phyloP scores from a whole-genome alignment of 2,797 vertebrate species.

The Lutjanus campechanus region DNA sequence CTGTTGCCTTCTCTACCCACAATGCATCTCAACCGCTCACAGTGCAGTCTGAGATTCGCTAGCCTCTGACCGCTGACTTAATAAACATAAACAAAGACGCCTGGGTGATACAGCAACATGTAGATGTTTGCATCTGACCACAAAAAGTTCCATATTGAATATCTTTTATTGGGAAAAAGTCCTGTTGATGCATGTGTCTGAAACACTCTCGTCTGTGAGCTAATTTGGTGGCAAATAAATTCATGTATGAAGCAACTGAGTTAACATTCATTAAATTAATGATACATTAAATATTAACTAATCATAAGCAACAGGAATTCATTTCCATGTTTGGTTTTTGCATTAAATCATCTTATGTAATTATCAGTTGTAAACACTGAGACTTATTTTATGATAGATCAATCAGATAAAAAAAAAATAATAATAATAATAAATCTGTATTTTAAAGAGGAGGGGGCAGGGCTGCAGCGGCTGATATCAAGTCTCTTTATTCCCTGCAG shows the following conservation, averaged over 20 bases:
- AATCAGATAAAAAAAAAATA: not conserved
- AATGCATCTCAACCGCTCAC: too few relatives aligned
- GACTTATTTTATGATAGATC: not conserved
- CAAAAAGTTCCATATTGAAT: too few relatives aligned
- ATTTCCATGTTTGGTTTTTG: not conserved
- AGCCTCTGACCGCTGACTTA: not conserved
- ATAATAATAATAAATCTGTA: not conserved
- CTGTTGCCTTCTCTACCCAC: too few relatives aligned
- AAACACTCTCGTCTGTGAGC: not conserved
- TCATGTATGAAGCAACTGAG: not conserved
- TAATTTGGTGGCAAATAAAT: conserved; percentile 9
- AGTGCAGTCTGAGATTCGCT: not conserved
- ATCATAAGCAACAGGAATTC: not conserved
- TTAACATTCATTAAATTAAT: conserved; percentile 11
- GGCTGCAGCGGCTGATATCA: conserved; percentile 67
- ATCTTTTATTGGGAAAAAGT: not conserved
- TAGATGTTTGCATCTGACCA: not conserved
- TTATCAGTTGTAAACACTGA: not conserved
- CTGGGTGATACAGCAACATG: not conserved
- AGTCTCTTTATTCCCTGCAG: conserved; percentile 80
- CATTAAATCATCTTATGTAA: conserved; percentile 4
- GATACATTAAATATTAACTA: conserved; percentile 12
- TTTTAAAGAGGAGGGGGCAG: conserved; percentile 6
- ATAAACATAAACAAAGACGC: too few relatives aligned
- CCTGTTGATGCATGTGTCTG: not conserved